Percentiles rank a stretch among this genome's conserved stretches.
phyloP scores from a whole-genome alignment of 2,797 vertebrate genomes.

The Tympanoctomys barrerae region DNA sequence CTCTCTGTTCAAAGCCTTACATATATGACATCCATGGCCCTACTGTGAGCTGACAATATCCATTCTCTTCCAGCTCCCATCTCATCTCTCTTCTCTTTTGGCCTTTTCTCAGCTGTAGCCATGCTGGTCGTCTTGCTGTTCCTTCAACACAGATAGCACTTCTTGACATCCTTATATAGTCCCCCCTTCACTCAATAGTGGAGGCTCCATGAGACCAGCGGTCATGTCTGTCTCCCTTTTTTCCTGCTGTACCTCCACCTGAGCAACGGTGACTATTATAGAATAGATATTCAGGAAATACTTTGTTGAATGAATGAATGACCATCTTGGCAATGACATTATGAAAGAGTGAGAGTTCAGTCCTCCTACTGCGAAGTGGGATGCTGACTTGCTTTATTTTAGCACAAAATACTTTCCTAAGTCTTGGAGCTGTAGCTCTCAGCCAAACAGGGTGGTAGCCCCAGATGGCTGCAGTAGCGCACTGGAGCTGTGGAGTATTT shows the following conservation, averaged over 20 bases:
- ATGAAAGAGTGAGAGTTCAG: background rate
- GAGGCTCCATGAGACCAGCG: background rate
- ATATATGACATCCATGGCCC: background rate
- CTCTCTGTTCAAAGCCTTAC: background rate
- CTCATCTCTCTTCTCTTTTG: background rate
- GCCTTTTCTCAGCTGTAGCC: background rate
- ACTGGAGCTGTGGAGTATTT: conserved; percentile 48
- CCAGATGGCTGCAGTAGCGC: conserved; percentile 33
- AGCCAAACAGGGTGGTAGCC: background rate
- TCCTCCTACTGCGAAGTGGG: background rate
- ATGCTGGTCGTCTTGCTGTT: background rate
- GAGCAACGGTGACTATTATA: background rate
- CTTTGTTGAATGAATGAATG: background rate
- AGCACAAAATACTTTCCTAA: background rate
- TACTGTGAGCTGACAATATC: background rate
- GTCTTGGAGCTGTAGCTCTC: background rate
- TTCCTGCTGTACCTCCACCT: background rate
- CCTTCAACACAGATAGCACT: background rate
- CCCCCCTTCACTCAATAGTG: background rate
- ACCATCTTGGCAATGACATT: background rate
- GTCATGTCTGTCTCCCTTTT: background rate
- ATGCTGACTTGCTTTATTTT: background rate
- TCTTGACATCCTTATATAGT: background rate
- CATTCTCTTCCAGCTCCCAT: background rate
- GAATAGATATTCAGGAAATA: background rate